Percentiles rank a stretch among this genome's conserved stretches.
These are phyloP conservation scores for Hippocampus zosterae DNA, from an alignment of 2,113 vertebrate genomes.

Conservation along the genomic window DNA sequence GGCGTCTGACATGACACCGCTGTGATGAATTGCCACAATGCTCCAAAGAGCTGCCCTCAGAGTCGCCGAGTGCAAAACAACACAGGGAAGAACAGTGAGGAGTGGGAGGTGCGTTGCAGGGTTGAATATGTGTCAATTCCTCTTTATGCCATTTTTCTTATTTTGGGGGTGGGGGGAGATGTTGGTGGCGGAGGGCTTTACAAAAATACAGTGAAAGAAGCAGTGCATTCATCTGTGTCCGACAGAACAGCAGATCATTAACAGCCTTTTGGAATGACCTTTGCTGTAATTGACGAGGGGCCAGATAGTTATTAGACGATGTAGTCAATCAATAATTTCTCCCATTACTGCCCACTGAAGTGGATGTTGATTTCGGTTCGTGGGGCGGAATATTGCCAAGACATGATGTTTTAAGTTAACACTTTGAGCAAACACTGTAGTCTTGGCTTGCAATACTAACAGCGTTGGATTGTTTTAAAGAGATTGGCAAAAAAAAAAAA, in stretches of 20 bases:
- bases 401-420: slow-evolving; percentile 4
- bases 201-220: neutral
- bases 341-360: slow-evolving; percentile 7
- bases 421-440: neutral
- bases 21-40: slow-evolving; percentile 48
- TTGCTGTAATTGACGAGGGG: slow-evolving; percentile 18
- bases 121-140: slow-evolving; percentile 50
- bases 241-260: slow-evolving; percentile 1
- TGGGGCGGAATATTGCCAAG: neutral
- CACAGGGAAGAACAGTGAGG: slow-evolving; percentile 29
- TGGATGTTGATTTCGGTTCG: neutral
- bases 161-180: neutral
- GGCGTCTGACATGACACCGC: slow-evolving; percentile 37
- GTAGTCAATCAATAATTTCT: slow-evolving; percentile 20
- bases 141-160: neutral
- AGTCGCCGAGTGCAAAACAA: slow-evolving; percentile 55
- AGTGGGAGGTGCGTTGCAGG: slow-evolving; percentile 21
- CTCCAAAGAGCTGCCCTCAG: slow-evolving; percentile 58
- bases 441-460: neutral
- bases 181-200: neutral
- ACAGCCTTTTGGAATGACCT: slow-evolving; percentile 15
- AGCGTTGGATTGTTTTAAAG: neutral
- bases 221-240: neutral
- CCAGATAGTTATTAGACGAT: neutral
- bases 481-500: neutral